These are phyloP conservation scores for Mustela lutreola DNA, from an alignment of 2,113 vertebrate species.

Conservation along the genomic window DNA sequence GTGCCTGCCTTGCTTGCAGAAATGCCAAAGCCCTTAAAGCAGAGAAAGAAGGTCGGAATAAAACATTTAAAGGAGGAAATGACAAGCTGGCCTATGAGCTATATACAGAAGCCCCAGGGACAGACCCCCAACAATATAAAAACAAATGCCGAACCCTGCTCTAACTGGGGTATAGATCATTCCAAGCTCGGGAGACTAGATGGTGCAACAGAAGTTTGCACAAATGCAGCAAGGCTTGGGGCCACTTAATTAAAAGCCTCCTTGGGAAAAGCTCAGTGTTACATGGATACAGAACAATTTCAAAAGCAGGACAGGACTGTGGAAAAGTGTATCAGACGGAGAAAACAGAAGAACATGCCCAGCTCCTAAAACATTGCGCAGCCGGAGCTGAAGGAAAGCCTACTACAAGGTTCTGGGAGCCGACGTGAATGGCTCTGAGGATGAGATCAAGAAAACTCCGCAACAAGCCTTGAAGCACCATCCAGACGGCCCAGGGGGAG, in stretches of 20 bases:
- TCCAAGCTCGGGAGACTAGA: slow-evolving; percentile 96
- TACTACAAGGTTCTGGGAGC: slow-evolving; percentile 96
- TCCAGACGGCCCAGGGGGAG: slow-evolving; percentile 95
- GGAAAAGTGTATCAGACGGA: slow-evolving; percentile 97
- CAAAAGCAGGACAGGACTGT: slow-evolving; percentile 96
- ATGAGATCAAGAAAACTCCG: slow-evolving; percentile 96
- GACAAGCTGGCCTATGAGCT: slow-evolving; percentile 93
- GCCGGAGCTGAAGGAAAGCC: slow-evolving; percentile 97
- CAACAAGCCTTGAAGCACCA: slow-evolving; percentile 96
- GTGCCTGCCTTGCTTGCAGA: slow-evolving; percentile 94
- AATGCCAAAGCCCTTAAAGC: slow-evolving; percentile 97
- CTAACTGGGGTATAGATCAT: slow-evolving; percentile 95
- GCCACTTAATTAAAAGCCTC: slow-evolving; percentile 95
- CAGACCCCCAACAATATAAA: slow-evolving; percentile 98
- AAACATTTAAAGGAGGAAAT: slow-evolving; percentile 95
- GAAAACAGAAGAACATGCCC: slow-evolving; percentile 98
- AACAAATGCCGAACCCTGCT: slow-evolving; percentile 97
- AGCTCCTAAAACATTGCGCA: slow-evolving; percentile 94
- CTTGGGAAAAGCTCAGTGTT: slow-evolving; percentile 88
- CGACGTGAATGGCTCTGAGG: slow-evolving; percentile 94
- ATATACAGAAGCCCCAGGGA: slow-evolving; percentile 94
- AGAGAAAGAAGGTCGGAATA: slow-evolving; percentile 97
- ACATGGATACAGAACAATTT: slow-evolving; percentile 95
- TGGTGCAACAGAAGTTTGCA: slow-evolving; percentile 96
- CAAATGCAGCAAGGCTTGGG: slow-evolving; percentile 94